A percentile compares a stretch with the other conserved stretches of the same genome.
Evolutionary conservation across 1,140 invertebrate genomes (phyloP).

Genomic region (Microplitis mediator): DNA sequence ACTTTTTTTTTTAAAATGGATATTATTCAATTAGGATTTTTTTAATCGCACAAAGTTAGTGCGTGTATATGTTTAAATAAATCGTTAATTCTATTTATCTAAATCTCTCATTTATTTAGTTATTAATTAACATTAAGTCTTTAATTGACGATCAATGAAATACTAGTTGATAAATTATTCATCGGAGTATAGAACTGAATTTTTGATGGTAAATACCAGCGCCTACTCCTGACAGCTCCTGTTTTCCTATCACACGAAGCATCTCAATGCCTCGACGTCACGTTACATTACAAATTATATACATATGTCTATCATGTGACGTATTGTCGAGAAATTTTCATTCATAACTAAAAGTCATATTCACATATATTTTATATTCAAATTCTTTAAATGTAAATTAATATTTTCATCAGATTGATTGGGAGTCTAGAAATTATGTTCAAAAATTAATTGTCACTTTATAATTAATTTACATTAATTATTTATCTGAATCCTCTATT

Average conservation of each 20-base stretch:
- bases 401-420: no score
- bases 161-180: no score
- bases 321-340: not conserved
- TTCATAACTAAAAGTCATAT: not conserved
- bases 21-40: not conserved
- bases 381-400: no score
- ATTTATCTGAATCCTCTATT: no score
- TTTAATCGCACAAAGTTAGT: not conserved
- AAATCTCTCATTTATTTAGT: no score
- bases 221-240: conserved; percentile 29
- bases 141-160: not conserved
- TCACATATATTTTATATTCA: not conserved
- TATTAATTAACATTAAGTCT: no score
- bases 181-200: not conserved
- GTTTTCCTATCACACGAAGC: conserved; percentile 36
- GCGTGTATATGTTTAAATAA: not conserved
- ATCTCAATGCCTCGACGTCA: conserved; percentile 46
- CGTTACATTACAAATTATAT: conserved; percentile 22
- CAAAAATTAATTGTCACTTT: no score
- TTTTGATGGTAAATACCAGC: not conserved
- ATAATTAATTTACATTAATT: no score
- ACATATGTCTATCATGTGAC: not conserved
- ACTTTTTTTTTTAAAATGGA: no score
- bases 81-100: not conserved
- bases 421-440: no score